Conservation (phyloP, 2,888 invertebrate species). For the Oxyteleia sp. region DNA sequence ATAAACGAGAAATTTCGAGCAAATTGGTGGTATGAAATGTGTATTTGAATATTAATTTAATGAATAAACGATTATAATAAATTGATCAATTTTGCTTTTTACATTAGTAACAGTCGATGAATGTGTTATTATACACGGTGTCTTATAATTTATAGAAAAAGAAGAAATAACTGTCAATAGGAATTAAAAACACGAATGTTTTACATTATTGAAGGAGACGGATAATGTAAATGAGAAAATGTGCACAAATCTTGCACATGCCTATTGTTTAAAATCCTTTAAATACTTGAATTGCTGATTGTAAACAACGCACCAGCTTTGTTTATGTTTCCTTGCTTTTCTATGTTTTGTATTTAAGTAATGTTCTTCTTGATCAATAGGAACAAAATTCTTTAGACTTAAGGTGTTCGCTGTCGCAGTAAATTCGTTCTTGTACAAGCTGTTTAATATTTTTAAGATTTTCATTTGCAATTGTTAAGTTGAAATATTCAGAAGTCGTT, state of each 20-base stretch:
- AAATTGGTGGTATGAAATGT: neutral
- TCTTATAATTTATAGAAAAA: neutral
- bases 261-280: constrained; percentile 4
- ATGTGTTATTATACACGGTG: too few species aligned
- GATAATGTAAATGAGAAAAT: neutral
- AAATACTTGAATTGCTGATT: neutral
- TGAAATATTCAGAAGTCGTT: too few species aligned
- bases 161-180: constrained; percentile 5
- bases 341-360: neutral
- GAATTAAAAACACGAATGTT: neutral
- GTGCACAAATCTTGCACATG: neutral
- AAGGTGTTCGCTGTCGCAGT: too few species aligned
- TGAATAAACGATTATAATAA: too few species aligned
- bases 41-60: neutral
- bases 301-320: neutral
- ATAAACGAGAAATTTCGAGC: constrained; percentile 12
- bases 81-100: too few species aligned
- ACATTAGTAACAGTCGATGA: too few species aligned
- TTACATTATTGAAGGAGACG: neutral
- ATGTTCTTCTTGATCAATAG: neutral
- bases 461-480: too few species aligned
- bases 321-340: neutral
- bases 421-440: too few species aligned
- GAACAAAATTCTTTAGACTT: neutral
- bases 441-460: too few species aligned